Evolutionary conservation across 2,113 vertebrate species (phyloP).

Genomic region (Nestor notabilis): DNA sequence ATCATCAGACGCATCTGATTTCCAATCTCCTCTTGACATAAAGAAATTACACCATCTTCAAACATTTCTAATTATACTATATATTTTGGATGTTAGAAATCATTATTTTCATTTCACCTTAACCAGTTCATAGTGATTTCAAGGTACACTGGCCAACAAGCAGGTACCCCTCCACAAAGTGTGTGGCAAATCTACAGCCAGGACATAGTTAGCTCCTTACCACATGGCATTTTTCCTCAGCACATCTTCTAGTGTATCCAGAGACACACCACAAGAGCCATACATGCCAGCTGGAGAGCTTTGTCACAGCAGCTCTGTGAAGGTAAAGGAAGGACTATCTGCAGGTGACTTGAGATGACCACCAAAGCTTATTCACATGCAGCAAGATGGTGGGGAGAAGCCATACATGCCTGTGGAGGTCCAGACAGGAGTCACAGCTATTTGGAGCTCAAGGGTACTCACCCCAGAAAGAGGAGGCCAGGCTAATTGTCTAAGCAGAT

Average conservation of each 20-base stretch:
- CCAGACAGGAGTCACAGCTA: neutral
- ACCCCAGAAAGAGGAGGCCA: neutral
- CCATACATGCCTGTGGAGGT: neutral
- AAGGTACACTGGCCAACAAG: neutral
- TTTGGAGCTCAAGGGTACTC: neutral
- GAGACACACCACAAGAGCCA: neutral
- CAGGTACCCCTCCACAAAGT: neutral
- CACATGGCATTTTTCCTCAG: neutral
- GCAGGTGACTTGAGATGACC: neutral
- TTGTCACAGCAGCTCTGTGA: neutral
- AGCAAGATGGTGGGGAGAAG: neutral
- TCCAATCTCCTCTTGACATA: neutral
- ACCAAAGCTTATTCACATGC: neutral
- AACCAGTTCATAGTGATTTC: neutral
- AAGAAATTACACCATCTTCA: neutral
- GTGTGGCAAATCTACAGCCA: neutral
- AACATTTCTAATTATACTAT: neutral
- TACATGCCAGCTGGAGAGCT: neutral
- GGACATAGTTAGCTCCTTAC: neutral
- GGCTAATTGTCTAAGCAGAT: neutral
- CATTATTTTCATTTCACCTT: neutral
- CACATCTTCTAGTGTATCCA: neutral
- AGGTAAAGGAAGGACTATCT: neutral
- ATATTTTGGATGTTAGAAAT: neutral
- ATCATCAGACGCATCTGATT: neutral